Conservation (phyloP, 1,140 invertebrate genomes). For the Aphaenogaster rudis region DNA sequence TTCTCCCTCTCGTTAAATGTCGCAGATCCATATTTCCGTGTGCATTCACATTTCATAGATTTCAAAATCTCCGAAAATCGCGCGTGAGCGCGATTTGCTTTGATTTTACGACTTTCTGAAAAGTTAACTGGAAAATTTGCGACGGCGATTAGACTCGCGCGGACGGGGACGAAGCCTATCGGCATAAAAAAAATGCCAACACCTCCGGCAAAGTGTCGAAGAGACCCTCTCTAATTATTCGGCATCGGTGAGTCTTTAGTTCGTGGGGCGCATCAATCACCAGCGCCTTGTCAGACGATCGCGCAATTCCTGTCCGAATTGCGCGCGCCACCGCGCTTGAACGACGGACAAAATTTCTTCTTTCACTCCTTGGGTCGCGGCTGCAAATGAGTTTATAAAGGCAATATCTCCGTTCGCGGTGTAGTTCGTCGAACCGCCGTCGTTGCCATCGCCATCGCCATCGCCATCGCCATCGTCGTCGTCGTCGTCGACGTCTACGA, state of each 20-base stretch:
- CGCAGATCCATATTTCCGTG: not conserved
- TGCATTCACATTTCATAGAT: not conserved
- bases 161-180: slow-evolving; percentile 26
- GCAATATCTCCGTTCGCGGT: slow-evolving; percentile 83
- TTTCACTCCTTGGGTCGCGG: slow-evolving; percentile 70
- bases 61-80: not conserved
- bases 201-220: slow-evolving; percentile 79
- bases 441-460: slow-evolving; percentile 54
- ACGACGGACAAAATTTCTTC: slow-evolving; percentile 76
- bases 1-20: not conserved
- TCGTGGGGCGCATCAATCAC: slow-evolving; percentile 77
- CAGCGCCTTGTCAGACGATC: slow-evolving; percentile 62
- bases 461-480: slow-evolving; percentile 6
- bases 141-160: not conserved
- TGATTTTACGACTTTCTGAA: slow-evolving; percentile 23
- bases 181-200: slow-evolving; percentile 74
- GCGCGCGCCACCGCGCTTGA: slow-evolving; percentile 38
- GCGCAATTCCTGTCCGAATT: slow-evolving; percentile 73
- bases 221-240: slow-evolving; percentile 78
- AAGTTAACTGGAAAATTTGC: slow-evolving; percentile 46
- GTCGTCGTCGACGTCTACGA: slow-evolving; percentile 46
- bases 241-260: slow-evolving; percentile 79
- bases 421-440: slow-evolving; percentile 75
- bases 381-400: slow-evolving; percentile 87
- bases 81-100: not conserved